These are phyloP conservation scores for Donacobius atricapilla DNA, from an alignment of 2,113 vertebrate species.

Conservation along the genomic window DNA sequence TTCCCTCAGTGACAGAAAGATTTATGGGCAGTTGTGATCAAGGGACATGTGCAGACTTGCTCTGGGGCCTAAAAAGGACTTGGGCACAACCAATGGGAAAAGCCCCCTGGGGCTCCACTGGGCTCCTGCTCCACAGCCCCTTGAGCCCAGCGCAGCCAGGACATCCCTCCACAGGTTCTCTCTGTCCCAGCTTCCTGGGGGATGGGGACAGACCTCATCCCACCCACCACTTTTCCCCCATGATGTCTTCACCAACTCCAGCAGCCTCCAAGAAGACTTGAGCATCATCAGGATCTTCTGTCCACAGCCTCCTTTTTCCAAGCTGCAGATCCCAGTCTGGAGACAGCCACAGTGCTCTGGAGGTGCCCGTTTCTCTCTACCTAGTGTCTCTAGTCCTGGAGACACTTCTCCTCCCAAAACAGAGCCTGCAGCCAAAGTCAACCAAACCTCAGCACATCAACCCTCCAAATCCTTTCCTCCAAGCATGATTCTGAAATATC, in stretches of 20 bases:
- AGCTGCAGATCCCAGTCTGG: background rate
- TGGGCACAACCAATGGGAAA: background rate
- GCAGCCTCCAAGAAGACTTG: background rate
- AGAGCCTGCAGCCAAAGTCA: background rate
- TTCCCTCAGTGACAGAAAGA: background rate
- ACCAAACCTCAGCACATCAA: background rate
- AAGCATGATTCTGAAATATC: background rate
- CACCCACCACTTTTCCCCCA: background rate
- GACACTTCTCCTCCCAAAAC: background rate
- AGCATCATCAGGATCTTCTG: background rate
- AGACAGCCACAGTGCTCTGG: background rate
- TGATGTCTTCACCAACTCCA: rapidly evolving
- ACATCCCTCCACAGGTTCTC: background rate
- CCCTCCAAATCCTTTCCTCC: background rate
- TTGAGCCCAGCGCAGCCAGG: background rate
- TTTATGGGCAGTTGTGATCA: constrained; percentile 13
- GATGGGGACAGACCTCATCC: background rate
- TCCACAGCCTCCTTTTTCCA: background rate
- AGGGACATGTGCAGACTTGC: background rate
- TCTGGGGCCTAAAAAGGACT: constrained; percentile 17
- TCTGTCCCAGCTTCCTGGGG: background rate
- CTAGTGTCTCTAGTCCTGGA: background rate
- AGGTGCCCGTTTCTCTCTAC: background rate
- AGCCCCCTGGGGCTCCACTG: background rate
- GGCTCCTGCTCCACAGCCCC: background rate